phyloP scores from a whole-genome alignment of 2,797 vertebrate genomes.

The Acanthornis magna region DNA sequence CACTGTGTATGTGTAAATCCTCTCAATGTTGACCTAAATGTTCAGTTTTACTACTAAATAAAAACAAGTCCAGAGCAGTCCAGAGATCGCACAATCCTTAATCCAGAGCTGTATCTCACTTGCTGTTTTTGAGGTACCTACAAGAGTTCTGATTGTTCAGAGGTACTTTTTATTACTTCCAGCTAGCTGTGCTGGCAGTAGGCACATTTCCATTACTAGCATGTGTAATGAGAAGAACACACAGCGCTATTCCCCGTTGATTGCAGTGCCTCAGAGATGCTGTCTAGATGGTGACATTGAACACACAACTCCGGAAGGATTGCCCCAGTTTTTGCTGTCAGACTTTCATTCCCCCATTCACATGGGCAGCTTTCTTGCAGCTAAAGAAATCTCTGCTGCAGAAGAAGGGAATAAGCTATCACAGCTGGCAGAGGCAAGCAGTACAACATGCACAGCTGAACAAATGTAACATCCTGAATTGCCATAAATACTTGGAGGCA shows the following conservation, averaged over 20 bases:
- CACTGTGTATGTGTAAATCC: not conserved
- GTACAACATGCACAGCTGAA: not conserved
- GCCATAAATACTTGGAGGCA: not conserved
- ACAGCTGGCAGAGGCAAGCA: not conserved
- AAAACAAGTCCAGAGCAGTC: not conserved
- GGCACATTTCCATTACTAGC: constrained; percentile 25
- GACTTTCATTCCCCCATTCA: not conserved
- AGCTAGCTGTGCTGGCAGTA: not conserved
- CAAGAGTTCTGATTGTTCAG: not conserved
- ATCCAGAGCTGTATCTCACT: not conserved
- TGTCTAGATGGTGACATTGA: constrained; percentile 1
- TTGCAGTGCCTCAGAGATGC: constrained; percentile 4
- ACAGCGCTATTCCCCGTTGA: not conserved
- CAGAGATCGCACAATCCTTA: not conserved
- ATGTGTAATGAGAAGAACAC: constrained; percentile 40
- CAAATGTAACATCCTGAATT: not conserved
- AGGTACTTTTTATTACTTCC: not conserved
- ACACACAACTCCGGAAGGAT: not conserved
- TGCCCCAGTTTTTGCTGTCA: constrained; percentile 49
- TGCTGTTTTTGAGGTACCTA: not conserved
- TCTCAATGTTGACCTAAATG: not conserved
- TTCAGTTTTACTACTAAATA: not conserved
- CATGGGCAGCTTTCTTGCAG: constrained; percentile 17
- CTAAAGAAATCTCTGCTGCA: constrained; percentile 22
- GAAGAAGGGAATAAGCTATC: not conserved